Conservation (phyloP, 2,888 invertebrate genomes). For the Heliothis peltigera region DNA sequence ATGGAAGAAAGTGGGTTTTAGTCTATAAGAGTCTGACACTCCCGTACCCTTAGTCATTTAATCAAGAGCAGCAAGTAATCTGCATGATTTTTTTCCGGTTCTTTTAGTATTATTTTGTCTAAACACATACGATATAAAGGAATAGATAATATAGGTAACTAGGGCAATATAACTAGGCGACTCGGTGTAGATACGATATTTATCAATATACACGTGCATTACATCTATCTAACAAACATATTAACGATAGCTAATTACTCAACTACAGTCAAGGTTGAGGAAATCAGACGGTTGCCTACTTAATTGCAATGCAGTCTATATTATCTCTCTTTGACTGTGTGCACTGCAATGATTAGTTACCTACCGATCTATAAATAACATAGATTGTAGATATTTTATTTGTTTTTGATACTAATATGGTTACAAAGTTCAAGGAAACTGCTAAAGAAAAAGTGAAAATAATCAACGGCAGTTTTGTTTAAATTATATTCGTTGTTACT, state of each 20-base stretch:
- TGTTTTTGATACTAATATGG: constrained; percentile 13
- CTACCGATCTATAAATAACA: constrained; percentile 7
- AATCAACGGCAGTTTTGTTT: not conserved
- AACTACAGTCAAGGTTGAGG: constrained; percentile 58
- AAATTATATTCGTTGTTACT: no score
- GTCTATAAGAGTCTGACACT: no score
- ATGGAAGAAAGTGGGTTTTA: no score
- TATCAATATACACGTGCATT: constrained; percentile 37
- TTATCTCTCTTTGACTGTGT: constrained; percentile 42
- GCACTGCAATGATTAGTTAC: constrained; percentile 27
- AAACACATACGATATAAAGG: constrained; percentile 16
- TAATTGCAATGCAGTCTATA: constrained; percentile 35
- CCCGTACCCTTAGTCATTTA: no score
- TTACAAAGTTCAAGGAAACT: constrained; percentile 29
- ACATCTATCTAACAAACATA: constrained; percentile 39
- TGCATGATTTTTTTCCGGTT: not conserved
- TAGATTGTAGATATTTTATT: constrained; percentile 10
- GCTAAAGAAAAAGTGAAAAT: constrained; percentile 10
- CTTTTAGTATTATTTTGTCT: not conserved
- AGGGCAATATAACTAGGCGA: not conserved
- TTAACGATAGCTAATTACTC: constrained; percentile 51
- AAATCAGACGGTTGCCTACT: constrained; percentile 54
- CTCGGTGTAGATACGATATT: constrained; percentile 15
- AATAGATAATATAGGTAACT: constrained; percentile 37
- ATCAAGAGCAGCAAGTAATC: no score